These are phyloP conservation scores for Gila orcuttii DNA, from an alignment of 2,113 vertebrate genomes.

Conservation along the genomic window DNA sequence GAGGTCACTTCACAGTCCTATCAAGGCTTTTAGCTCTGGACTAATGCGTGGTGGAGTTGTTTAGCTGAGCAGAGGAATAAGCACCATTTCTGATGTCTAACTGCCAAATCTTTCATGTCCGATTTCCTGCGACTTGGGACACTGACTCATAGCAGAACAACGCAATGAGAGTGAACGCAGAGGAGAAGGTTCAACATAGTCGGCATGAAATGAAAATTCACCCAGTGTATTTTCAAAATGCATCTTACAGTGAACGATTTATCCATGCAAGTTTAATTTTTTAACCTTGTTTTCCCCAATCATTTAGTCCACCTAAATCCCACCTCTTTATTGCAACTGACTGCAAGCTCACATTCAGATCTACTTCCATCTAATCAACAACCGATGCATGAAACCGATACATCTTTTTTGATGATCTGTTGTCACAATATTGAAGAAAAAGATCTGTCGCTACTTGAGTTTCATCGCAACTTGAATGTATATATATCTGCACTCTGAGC, in stretches of 20 bases:
- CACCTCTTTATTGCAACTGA: neutral
- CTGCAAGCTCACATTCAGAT: neutral
- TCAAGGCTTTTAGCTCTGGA: slow-evolving; percentile 35
- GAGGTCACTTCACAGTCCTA: slow-evolving; percentile 29
- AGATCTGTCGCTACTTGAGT: neutral
- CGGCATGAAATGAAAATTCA: neutral
- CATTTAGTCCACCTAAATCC: neutral
- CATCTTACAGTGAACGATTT: neutral
- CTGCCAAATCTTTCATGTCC: slow-evolving; percentile 67
- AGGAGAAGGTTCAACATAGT: slow-evolving; percentile 3
- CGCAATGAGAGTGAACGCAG: slow-evolving; percentile 29
- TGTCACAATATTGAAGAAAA: neutral
- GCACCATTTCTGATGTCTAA: slow-evolving; percentile 71
- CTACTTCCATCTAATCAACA: neutral
- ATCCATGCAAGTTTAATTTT: neutral
- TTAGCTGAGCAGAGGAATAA: slow-evolving; percentile 47
- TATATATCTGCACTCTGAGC: neutral
- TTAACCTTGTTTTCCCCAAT: neutral
- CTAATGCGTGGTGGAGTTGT: slow-evolving; percentile 25
- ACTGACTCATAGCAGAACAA: slow-evolving; percentile 52
- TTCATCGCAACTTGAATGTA: neutral
- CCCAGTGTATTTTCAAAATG: neutral
- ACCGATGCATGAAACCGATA: neutral
- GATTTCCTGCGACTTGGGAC: slow-evolving; percentile 63
- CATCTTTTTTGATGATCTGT: too few species aligned